phyloP scores from a whole-genome alignment of 2,113 vertebrate genomes.

The Rana temporaria region DNA sequence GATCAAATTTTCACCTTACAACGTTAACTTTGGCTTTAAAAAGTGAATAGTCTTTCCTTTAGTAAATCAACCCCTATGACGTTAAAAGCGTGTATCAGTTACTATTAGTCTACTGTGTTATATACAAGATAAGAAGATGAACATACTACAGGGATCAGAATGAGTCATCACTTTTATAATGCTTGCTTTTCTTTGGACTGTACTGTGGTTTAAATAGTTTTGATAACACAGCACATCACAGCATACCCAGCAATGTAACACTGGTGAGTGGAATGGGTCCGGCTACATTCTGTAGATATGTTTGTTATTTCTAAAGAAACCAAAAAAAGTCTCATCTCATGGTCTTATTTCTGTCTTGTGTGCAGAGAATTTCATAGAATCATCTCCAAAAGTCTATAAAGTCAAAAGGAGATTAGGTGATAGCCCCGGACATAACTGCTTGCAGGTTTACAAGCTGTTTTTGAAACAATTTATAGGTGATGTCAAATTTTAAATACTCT shows the following conservation, averaged over 20 bases:
- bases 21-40: no score
- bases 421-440: not conserved
- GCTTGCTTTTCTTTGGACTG: not conserved
- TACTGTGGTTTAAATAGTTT: conserved; percentile 16
- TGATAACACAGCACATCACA: conserved; percentile 26
- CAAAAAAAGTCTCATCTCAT: conserved; percentile 10
- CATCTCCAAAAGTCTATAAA: conserved; percentile 22
- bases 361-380: not conserved
- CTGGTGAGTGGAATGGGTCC: not conserved
- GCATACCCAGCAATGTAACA: conserved; percentile 3
- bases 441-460: conserved; percentile 4
- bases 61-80: no score
- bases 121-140: no score
- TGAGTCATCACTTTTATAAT: no score
- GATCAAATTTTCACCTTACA: no score
- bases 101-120: no score
- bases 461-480: not conserved
- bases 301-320: conserved; percentile 30
- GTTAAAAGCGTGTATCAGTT: no score
- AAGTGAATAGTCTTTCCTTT: no score
- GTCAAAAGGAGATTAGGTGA: conserved; percentile 22
- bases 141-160: no score
- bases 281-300: conserved; percentile 18
- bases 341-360: conserved; percentile 13
- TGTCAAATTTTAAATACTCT: not conserved